These are phyloP conservation scores for Okapia johnstoni DNA, from an alignment of 2,113 vertebrate species.

Conservation along the genomic window DNA sequence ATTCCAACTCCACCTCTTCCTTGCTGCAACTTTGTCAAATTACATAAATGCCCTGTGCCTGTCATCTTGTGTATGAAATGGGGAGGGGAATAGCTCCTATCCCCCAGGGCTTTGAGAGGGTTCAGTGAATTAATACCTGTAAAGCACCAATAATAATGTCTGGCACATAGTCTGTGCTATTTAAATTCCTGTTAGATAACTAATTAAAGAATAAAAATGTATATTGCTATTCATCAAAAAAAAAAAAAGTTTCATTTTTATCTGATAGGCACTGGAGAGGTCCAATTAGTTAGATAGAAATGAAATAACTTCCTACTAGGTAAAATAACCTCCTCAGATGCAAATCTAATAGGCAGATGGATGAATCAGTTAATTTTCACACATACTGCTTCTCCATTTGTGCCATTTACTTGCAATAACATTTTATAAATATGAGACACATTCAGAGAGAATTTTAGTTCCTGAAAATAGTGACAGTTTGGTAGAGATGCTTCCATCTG, in stretches of 20 bases:
- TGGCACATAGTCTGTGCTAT: not conserved
- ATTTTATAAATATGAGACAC: constrained; percentile 12
- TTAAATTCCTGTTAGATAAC: not conserved
- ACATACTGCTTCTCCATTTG: constrained; percentile 13
- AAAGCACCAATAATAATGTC: not conserved
- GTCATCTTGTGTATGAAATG: not conserved
- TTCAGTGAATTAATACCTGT: not conserved
- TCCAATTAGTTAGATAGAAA: not conserved
- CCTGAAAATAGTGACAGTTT: constrained; percentile 37
- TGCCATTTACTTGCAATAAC: not conserved
- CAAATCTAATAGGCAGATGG: constrained; percentile 19
- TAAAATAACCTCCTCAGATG: not conserved
- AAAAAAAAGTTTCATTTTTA: too few species aligned
- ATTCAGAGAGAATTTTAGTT: not conserved
- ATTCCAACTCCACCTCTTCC: not conserved
- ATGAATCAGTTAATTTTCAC: constrained; percentile 27
- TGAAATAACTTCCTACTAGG: not conserved
- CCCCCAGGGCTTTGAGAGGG: not conserved
- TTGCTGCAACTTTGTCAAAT: not conserved
- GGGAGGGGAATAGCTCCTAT: not conserved
- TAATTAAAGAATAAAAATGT: not conserved
- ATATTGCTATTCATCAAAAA: not conserved
- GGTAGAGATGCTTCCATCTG: constrained; percentile 18
- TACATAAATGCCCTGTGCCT: not conserved
- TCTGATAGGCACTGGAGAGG: not conserved